A percentile compares a stretch with the other conserved stretches of the same genome.
These are phyloP conservation scores for Drosophila carrolli DNA, from an alignment of 1,140 invertebrate genomes.

Conservation along the genomic window DNA sequence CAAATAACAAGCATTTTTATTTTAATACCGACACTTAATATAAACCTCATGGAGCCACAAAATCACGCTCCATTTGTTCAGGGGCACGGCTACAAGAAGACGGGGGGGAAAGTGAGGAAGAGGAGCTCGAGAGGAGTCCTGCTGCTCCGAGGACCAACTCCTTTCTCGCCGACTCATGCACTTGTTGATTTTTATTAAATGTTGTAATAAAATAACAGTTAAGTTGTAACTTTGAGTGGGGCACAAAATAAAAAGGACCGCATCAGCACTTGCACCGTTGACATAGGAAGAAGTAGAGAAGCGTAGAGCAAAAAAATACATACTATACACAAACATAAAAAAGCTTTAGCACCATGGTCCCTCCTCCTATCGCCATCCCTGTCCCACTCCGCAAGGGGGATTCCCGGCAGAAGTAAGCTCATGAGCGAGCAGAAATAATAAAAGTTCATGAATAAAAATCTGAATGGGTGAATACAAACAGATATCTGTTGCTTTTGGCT, in stretches of 20 bases:
- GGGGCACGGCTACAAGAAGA: conserved; percentile 8
- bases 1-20: conserved; percentile 81
- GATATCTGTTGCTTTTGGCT: conserved; percentile 78
- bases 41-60: conserved; percentile 82
- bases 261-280: conserved; percentile 52
- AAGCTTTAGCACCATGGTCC: conserved; percentile 35
- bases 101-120: not conserved
- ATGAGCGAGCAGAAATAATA: conserved; percentile 65
- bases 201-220: conserved; percentile 84
- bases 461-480: conserved; percentile 74
- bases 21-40: conserved; percentile 81
- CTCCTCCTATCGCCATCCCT: not conserved
- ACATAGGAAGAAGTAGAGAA: conserved; percentile 21
- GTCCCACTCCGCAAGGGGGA: conserved; percentile 13
- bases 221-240: conserved; percentile 83
- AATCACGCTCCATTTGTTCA: conserved; percentile 82
- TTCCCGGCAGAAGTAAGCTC: conserved; percentile 47
- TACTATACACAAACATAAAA: conserved; percentile 34
- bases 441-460: conserved; percentile 82
- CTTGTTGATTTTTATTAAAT: conserved; percentile 84
- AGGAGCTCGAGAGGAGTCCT: conserved; percentile 1
- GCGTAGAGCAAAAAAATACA: conserved; percentile 23
- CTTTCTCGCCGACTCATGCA: conserved; percentile 74
- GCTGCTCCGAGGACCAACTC: conserved; percentile 38
- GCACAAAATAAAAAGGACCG: conserved; percentile 69